Conservation (phyloP, 2,797 vertebrate species). For the Ambastaia sidthimunki region DNA sequence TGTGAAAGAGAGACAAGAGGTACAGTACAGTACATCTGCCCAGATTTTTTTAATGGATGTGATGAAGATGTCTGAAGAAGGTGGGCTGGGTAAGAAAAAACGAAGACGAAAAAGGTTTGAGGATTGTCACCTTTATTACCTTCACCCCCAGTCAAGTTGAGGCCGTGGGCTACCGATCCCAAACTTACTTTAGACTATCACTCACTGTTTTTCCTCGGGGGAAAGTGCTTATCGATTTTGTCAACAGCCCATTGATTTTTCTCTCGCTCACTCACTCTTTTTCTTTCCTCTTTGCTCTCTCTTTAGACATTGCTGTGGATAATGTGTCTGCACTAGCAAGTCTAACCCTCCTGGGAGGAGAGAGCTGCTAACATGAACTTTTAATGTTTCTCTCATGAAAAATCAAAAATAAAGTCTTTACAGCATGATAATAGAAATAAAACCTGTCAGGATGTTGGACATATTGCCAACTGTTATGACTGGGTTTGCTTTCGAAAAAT, state of each 20-base stretch:
- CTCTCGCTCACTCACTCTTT: constrained; percentile 28
- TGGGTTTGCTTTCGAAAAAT: background rate
- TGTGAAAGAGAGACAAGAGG: background rate
- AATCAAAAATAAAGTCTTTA: constrained; percentile 67
- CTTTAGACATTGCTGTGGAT: constrained; percentile 52
- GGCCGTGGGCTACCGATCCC: constrained; percentile 64
- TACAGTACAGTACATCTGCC: background rate
- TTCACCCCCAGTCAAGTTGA: constrained; percentile 42
- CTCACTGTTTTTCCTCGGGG: constrained; percentile 74
- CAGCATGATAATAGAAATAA: background rate
- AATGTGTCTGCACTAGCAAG: constrained; percentile 59
- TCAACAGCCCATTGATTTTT: constrained; percentile 77
- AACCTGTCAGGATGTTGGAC: background rate
- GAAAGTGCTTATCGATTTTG: constrained; percentile 82
- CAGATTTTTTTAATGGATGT: background rate
- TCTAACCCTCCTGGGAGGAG: constrained; percentile 59
- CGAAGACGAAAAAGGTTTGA: background rate
- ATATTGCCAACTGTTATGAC: background rate
- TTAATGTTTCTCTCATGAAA: constrained; percentile 53
- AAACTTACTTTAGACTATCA: constrained; percentile 75
- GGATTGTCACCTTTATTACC: constrained; percentile 62
- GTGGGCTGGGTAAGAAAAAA: constrained; percentile 1
- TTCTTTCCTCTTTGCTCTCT: constrained; percentile 2
- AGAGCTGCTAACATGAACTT: constrained; percentile 52
- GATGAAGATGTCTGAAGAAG: background rate